Percentiles rank a stretch among this genome's conserved stretches.
phyloP scores from a whole-genome alignment of 1,140 invertebrate species.

The Leguminivora glycinivorella region DNA sequence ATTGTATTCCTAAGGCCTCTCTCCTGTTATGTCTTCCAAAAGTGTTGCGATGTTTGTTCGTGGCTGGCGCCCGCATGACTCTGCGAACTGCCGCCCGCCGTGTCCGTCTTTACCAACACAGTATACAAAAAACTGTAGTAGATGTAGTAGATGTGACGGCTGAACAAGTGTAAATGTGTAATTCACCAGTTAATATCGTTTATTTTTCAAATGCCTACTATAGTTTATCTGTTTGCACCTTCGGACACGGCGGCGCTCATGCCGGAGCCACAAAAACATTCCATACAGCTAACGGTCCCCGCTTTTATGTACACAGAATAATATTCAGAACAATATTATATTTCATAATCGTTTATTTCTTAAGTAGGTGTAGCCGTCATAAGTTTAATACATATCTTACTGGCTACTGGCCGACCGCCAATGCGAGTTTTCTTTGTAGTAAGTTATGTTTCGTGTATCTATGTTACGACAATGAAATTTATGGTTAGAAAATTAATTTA shows the following conservation, averaged over 20 bases:
- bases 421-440: conserved; percentile 79
- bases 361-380: conserved; percentile 68
- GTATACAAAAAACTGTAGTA: background rate
- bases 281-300: conserved; percentile 65
- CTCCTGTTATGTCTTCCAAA: background rate
- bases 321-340: conserved; percentile 74
- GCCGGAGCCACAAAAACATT: conserved; percentile 65
- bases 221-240: background rate
- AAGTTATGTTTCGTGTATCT: conserved; percentile 69
- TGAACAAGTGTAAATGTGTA: too few relatives aligned
- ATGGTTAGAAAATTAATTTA: conserved; percentile 61
- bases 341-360: conserved; percentile 71
- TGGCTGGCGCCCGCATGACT: background rate
- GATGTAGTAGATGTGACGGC: background rate
- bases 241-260: background rate
- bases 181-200: too few relatives aligned
- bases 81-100: background rate
- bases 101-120: background rate
- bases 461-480: conserved; percentile 77
- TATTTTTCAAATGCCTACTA: background rate
- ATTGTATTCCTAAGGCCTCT: background rate
- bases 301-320: conserved; percentile 53
- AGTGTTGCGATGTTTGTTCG: conserved; percentile 15
- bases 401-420: conserved; percentile 65
- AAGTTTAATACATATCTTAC: conserved; percentile 73